Evolutionary conservation across 1,140 invertebrate genomes (phyloP).

Genomic region (Plutomurus gul): DNA sequence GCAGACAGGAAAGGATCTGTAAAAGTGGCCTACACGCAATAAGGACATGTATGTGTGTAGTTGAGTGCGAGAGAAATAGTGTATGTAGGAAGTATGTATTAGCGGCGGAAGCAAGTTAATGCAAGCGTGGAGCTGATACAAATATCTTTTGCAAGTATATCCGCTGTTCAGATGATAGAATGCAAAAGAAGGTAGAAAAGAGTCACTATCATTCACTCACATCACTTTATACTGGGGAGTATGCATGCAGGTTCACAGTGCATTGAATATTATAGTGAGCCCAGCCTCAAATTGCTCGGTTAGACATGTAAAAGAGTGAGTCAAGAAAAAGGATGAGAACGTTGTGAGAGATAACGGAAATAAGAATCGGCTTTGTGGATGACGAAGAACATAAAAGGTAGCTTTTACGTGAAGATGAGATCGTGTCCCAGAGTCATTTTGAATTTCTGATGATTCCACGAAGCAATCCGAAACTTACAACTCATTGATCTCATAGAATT

Average conservation of each 20-base stretch:
- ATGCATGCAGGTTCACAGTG: not conserved
- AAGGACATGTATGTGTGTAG: too few relatives aligned
- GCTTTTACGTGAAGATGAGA: constrained; percentile 49
- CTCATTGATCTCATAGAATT: constrained; percentile 52
- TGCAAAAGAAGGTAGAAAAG: constrained; percentile 17
- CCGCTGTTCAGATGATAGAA: constrained; percentile 16
- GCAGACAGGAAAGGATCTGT: too few relatives aligned
- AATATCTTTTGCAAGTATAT: not conserved
- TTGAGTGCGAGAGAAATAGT: not conserved
- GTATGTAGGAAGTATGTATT: not conserved
- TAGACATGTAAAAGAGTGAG: not conserved
- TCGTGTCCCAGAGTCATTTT: constrained; percentile 49
- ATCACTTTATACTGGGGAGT: not conserved
- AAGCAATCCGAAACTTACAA: constrained; percentile 35
- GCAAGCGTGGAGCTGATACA: not conserved
- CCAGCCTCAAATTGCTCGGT: not conserved
- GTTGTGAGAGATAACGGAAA: constrained; percentile 34
- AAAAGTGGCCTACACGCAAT: too few relatives aligned
- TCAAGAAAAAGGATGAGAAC: not conserved
- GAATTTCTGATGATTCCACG: constrained; percentile 48
- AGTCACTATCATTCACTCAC: not conserved
- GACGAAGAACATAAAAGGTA: constrained; percentile 49
- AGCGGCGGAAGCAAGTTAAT: too few relatives aligned
- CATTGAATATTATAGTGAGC: not conserved
- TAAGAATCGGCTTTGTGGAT: constrained; percentile 43